Conservation (phyloP, 2,797 vertebrate genomes). For the Tapirus indicus region DNA sequence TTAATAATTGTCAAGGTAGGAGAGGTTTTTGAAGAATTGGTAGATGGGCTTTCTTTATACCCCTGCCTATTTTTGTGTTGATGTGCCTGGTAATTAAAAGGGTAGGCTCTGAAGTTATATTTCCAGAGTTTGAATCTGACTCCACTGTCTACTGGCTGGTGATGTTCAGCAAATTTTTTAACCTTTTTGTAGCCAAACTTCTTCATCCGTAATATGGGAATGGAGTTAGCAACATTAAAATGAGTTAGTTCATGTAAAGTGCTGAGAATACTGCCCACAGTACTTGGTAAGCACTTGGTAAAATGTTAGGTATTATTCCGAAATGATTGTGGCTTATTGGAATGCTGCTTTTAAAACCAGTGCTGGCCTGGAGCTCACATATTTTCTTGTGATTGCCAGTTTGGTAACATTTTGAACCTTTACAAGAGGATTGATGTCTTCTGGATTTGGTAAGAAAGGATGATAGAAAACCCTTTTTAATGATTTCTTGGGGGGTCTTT, state of each 20-base stretch:
- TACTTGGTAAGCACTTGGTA: background rate
- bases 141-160: background rate
- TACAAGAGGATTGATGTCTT: background rate
- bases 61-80: background rate
- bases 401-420: background rate
- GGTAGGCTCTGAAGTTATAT: background rate
- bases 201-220: background rate
- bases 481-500: background rate
- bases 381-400: background rate
- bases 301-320: background rate
- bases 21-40: conserved; percentile 29
- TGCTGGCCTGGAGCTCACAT: background rate
- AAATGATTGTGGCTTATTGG: background rate
- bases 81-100: background rate
- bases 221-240: background rate
- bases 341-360: background rate
- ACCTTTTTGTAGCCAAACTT: background rate
- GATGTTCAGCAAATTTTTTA: background rate
- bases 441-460: background rate
- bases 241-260: background rate
- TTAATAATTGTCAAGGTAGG: background rate
- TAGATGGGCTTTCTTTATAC: background rate
- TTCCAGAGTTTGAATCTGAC: background rate
- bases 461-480: background rate
- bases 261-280: background rate